A percentile compares a stretch with the other conserved stretches of the same genome.
These are phyloP conservation scores for Andrena haemorrhoa DNA, from an alignment of 2,888 invertebrate species.

Conservation along the genomic window DNA sequence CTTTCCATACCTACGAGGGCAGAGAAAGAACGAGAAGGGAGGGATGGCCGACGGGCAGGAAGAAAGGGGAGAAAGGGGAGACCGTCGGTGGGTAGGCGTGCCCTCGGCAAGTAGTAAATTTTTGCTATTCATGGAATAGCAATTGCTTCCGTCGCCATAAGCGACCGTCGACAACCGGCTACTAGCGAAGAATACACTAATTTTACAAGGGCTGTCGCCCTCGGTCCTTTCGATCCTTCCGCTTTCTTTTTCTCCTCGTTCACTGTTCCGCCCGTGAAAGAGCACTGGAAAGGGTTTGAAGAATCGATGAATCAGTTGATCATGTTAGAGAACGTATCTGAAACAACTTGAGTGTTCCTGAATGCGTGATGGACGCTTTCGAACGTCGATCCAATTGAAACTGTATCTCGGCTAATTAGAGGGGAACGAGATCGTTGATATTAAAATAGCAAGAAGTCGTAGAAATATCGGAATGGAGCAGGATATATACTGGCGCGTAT, in stretches of 20 bases:
- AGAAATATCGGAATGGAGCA: constrained; percentile 8
- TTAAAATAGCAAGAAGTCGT: constrained; percentile 15
- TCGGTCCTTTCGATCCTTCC: constrained; percentile 39
- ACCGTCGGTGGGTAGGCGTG: constrained; percentile 42
- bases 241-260: constrained; percentile 31
- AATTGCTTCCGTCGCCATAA: constrained; percentile 77
- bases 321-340: constrained; percentile 16
- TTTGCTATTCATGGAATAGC: constrained; percentile 83
- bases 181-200: constrained; percentile 79
- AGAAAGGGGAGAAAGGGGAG: constrained; percentile 26
- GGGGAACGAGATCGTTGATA: neutral
- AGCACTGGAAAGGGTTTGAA: neutral
- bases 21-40: constrained; percentile 12
- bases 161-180: constrained; percentile 69
- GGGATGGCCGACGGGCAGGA: neutral
- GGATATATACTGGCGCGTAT: constrained; percentile 6
- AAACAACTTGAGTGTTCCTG: constrained; percentile 15
- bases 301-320: constrained; percentile 11
- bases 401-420: constrained; percentile 21
- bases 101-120: constrained; percentile 71
- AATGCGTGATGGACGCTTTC: neutral
- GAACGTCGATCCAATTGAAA: constrained; percentile 11
- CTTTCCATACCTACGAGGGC: neutral
- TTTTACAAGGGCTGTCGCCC: constrained; percentile 74
- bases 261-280: constrained; percentile 5